Base-by-base conservation (phyloP, 1,140 invertebrate genomes). In the Heliothis virescens region DNA sequence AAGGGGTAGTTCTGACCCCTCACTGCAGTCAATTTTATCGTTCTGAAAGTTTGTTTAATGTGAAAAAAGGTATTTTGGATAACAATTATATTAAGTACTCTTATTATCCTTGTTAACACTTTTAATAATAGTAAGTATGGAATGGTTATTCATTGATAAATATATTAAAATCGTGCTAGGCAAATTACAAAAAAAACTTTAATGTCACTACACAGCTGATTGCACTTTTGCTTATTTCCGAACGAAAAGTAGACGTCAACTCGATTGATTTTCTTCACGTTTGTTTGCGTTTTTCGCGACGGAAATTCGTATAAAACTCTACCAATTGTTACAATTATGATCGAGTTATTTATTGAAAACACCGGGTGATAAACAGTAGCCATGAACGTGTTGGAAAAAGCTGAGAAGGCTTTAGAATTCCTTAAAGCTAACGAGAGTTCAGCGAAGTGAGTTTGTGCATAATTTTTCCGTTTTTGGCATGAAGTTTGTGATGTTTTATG, bases 321-420 rank as follows among this genome's bases (percentile, higher is more conserved):
- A 50, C 52, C 67, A 59, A 65, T 73, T 18, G 18, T 18, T 1
- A 18, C 71, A 78, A 86, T 71, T 75, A 86, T 87, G 85, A 26
- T 67, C 50, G 52, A 79, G 63, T 13, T 74, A 67, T 34, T 12
- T 75, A 76, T 18, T 41, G 59, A 41, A 15, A 69, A 34, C 5
- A 55, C 41, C 9, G 81, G 79, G 71, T 86, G 73, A 86, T 74
- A 73, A 79, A 79, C 21, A 60, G 52, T 16, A 87, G 82, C 79
- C 84, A 95, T 95, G 94, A 95, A 93, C 79, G 90, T 95, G 12
- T 83, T 95, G 73, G 94, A 95, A 69, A 95, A 94, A 81, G 93
- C 94, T n/a, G 93, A 95, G 75, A 95, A 95, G 78, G 90, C 92
- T 1, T 86, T 95, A n/a, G 93, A 95, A 83, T 94, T 89, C 83